phyloP scores from a whole-genome alignment of 2,888 invertebrate species.

The Drosophila multiciliata region DNA sequence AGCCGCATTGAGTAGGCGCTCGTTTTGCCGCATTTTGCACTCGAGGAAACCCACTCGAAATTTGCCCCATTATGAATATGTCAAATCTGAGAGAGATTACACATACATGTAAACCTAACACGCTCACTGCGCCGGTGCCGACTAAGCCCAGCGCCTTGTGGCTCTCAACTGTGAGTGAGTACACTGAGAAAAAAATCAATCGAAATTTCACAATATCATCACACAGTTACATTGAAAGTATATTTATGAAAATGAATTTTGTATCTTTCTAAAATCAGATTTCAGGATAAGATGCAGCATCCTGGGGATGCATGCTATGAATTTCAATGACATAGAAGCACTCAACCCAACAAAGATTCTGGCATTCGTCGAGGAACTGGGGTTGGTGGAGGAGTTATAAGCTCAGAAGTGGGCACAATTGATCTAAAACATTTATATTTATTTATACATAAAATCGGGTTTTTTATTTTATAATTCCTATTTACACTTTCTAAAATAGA shows the following conservation, averaged over 20 bases:
- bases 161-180: slow-evolving; percentile 48
- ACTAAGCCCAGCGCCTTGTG: slow-evolving; percentile 17
- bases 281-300: too few relatives aligned
- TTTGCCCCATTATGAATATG: slow-evolving; percentile 26
- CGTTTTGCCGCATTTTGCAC: slow-evolving; percentile 25
- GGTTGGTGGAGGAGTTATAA: too few relatives aligned
- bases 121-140: slow-evolving; percentile 70
- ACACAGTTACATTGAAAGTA: not conserved
- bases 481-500: not conserved
- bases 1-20: slow-evolving; percentile 11
- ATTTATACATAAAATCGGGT: not conserved
- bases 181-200: not conserved
- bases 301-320: too few relatives aligned
- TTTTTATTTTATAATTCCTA: not conserved
- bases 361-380: too few relatives aligned
- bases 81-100: slow-evolving; percentile 57
- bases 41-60: slow-evolving; percentile 54
- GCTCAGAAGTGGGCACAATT: too few relatives aligned
- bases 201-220: not conserved
- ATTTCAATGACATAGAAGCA: too few relatives aligned
- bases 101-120: too few relatives aligned
- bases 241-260: not conserved
- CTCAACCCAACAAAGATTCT: too few relatives aligned
- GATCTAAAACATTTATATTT: too few relatives aligned
- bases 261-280: not conserved